Conservation (phyloP, 2,797 vertebrate species). For the Pyrocephalus nanus region DNA sequence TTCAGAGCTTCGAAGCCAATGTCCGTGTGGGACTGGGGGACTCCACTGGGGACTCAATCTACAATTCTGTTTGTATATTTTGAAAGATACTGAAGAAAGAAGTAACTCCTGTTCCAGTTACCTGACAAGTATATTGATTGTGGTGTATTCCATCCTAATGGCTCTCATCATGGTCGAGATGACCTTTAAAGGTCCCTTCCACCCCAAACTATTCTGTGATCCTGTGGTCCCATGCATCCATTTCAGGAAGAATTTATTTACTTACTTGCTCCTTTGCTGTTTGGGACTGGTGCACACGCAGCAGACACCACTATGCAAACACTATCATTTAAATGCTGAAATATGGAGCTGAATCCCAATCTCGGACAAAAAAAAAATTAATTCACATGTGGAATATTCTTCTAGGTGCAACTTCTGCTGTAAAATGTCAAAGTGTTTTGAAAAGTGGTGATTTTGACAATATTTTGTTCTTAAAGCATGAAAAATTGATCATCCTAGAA, state of each 20-base stretch:
- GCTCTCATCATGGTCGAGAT: not conserved
- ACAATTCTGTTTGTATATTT: not conserved
- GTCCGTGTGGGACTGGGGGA: accelerated
- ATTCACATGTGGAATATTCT: not conserved
- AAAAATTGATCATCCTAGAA: not conserved
- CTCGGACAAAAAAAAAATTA: not conserved
- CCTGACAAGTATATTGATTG: not conserved
- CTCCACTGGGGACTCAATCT: not conserved
- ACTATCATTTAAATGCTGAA: not conserved
- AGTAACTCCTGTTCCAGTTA: not conserved
- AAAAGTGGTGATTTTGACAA: not conserved
- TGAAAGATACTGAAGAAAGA: not conserved
- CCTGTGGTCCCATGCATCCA: not conserved
- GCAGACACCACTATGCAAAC: not conserved
- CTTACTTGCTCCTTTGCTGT: not conserved
- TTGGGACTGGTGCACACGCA: not conserved
- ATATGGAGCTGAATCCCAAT: not conserved
- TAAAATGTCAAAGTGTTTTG: not conserved
- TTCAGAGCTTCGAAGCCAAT: not conserved
- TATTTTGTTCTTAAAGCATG: not conserved
- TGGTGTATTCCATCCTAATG: not conserved
- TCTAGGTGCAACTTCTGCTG: not conserved
- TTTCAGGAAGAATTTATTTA: not conserved
- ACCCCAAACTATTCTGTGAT: not conserved
- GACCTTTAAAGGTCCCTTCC: not conserved